Conservation (phyloP, 2,888 invertebrate species). For the Ormyrus nitidulus region DNA sequence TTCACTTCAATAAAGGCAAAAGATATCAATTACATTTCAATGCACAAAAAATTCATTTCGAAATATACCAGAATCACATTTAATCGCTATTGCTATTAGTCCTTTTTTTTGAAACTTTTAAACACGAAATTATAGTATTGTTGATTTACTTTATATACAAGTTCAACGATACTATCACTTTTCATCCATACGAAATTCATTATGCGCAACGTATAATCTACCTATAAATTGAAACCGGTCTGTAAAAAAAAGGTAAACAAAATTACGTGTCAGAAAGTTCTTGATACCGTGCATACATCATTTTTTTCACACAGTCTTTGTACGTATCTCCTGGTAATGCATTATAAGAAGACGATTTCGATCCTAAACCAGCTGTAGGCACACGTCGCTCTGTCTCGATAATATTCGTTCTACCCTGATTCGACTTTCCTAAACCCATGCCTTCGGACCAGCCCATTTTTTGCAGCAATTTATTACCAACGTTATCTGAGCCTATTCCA, state of each 20-base stretch:
- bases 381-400: constrained; percentile 83
- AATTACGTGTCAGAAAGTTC: constrained; percentile 82
- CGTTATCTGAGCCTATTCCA: constrained; percentile 90
- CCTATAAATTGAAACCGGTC: constrained; percentile 45
- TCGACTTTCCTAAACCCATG: constrained; percentile 93
- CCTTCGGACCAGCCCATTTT: constrained; percentile 99
- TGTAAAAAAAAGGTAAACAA: constrained; percentile 38
- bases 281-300: constrained; percentile 91
- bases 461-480: constrained; percentile 95
- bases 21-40: constrained; percentile 2
- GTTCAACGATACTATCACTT: constrained; percentile 20
- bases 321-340: constrained; percentile 90
- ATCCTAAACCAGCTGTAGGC: constrained; percentile 90
- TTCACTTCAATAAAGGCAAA: neutral
- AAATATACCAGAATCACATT: neutral
- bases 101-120: constrained; percentile 16
- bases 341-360: constrained; percentile 86
- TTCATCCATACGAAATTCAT: constrained; percentile 40
- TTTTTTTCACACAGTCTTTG: constrained; percentile 92
- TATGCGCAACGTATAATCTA: constrained; percentile 38
- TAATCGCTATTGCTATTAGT: constrained; percentile 26
- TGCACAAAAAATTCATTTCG: constrained; percentile 16
- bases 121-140: constrained; percentile 32
- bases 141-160: constrained; percentile 53
- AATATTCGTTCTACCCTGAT: constrained; percentile 95